Evolutionary conservation across 2,113 vertebrate genomes (phyloP).

Genomic region (Pelusios castaneus): DNA sequence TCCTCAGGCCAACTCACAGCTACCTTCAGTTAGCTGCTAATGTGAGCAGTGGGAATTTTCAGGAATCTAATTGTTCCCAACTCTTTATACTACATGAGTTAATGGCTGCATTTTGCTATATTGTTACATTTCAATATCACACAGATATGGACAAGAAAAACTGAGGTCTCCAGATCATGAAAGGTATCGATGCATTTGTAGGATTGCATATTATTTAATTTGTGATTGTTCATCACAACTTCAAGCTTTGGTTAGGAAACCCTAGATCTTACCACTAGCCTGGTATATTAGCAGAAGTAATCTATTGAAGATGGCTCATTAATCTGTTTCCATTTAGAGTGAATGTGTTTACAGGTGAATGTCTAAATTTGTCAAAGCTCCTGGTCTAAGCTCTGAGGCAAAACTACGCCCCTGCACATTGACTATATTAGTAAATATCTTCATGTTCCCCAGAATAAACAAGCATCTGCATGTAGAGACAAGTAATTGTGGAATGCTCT

Average conservation of each 20-base stretch:
- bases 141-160: background rate
- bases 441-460: background rate
- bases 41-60: background rate
- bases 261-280: background rate
- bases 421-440: background rate
- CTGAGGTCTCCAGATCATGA: background rate
- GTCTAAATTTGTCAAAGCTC: background rate
- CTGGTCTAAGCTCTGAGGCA: background rate
- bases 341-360: background rate
- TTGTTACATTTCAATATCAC: background rate
- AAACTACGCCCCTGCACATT: background rate
- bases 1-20: background rate
- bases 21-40: background rate
- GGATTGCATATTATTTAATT: background rate
- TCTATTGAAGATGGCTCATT: background rate
- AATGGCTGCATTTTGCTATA: background rate
- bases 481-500: background rate
- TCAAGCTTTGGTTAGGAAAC: background rate
- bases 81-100: background rate
- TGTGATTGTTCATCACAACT: background rate
- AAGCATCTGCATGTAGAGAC: background rate
- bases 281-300: background rate
- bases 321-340: background rate
- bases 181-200: background rate
- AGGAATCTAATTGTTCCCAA: background rate